Conservation (phyloP, 2,888 invertebrate species). For the Phyllotreta cruciferae region DNA sequence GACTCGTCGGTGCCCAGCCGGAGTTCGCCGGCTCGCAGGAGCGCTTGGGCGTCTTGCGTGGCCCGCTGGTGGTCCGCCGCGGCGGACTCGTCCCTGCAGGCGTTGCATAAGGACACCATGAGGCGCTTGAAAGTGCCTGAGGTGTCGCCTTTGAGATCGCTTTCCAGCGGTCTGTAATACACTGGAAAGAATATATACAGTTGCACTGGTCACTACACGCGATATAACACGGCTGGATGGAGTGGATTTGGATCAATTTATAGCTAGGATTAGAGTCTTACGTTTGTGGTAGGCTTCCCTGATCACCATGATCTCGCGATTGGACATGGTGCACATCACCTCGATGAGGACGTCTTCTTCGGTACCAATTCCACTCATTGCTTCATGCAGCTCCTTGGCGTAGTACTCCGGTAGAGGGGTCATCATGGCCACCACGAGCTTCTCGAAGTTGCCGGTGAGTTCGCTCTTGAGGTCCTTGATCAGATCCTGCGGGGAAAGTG, state of each 20-base stretch:
- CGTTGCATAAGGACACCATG: constrained; percentile 84
- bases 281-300: constrained; percentile 78
- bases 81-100: constrained; percentile 82
- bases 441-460: constrained; percentile 87
- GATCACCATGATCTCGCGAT: constrained; percentile 82
- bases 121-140: constrained; percentile 91
- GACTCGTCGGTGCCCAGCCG: constrained; percentile 85
- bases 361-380: constrained; percentile 84
- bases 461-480: constrained; percentile 87
- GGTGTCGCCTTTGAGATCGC: constrained; percentile 84
- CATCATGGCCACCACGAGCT: constrained; percentile 82
- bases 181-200: constrained; percentile 43
- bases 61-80: constrained; percentile 75
- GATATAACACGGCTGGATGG: not conserved
- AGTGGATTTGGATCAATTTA: not conserved
- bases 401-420: constrained; percentile 85
- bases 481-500: constrained; percentile 63
- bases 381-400: constrained; percentile 82
- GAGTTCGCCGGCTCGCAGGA: constrained; percentile 75
- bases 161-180: constrained; percentile 45
- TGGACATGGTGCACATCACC: constrained; percentile 86
- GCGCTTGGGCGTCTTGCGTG: constrained; percentile 80
- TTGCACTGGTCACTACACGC: constrained; percentile 5
- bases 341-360: constrained; percentile 88
- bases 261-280: constrained; percentile 62